Evolutionary conservation across 1,140 invertebrate genomes (phyloP).

Genomic region (Globodera ellingtonae): DNA sequence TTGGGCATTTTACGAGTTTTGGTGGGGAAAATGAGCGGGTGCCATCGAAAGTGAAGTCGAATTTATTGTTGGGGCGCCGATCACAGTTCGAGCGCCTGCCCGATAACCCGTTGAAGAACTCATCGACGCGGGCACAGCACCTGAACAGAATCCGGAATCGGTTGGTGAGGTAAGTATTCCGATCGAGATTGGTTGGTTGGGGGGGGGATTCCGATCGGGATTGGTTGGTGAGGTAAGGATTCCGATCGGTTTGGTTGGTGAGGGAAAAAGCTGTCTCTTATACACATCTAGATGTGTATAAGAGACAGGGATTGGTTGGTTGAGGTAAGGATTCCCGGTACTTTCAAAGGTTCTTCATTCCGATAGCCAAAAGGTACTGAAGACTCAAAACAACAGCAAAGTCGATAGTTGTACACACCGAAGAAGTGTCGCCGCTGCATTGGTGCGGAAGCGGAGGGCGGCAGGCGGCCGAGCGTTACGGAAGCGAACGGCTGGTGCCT

Average conservation of each 20-base stretch:
- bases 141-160: background rate
- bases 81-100: background rate
- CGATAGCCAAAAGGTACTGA: too few species aligned
- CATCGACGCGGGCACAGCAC: background rate
- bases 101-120: background rate
- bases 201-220: background rate
- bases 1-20: slow-evolving; percentile 8
- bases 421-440: slow-evolving; percentile 13
- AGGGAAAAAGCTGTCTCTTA: too few species aligned
- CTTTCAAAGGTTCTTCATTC: too few species aligned
- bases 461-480: slow-evolving; percentile 32
- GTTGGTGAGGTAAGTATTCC: background rate
- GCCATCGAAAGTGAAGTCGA: background rate
- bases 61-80: background rate
- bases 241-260: too few species aligned
- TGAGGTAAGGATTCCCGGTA: too few species aligned
- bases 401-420: background rate
- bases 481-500: slow-evolving; percentile 32
- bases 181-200: slow-evolving; percentile 1
- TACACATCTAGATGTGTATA: too few species aligned
- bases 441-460: slow-evolving; percentile 12
- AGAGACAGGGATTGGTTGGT: too few species aligned
- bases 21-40: background rate
- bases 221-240: too few species aligned
- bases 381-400: background rate